Conservation (phyloP, 2,888 invertebrate species). For the Xestia c-nigrum region DNA sequence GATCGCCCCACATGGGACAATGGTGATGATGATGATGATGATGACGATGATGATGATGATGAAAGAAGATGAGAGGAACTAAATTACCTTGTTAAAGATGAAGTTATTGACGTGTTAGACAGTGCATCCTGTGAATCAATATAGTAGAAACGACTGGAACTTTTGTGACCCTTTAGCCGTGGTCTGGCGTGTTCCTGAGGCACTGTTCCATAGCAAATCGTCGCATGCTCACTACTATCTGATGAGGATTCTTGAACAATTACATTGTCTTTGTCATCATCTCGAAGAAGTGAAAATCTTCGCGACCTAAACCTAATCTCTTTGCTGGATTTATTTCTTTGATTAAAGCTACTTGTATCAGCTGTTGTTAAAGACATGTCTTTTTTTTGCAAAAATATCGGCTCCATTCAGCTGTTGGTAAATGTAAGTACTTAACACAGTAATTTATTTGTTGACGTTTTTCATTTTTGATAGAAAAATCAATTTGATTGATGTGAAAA, state of each 20-base stretch:
- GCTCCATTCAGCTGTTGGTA: not conserved
- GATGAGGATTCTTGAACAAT: conserved; percentile 43
- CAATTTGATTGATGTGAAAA: conserved; percentile 26
- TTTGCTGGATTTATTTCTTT: not conserved
- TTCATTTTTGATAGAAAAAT: conserved; percentile 18
- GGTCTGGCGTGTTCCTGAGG: conserved; percentile 67
- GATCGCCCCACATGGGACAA: no score
- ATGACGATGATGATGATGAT: no score
- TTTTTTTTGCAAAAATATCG: not conserved
- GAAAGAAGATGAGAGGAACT: no score
- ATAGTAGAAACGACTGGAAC: not conserved
- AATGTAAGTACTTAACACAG: not conserved
- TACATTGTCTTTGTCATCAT: not conserved
- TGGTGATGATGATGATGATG: no score
- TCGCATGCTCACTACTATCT: conserved; percentile 33
- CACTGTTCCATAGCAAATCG: conserved; percentile 13
- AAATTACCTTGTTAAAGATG: conserved; percentile 68
- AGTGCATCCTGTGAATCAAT: conserved; percentile 23
- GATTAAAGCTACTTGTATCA: no score
- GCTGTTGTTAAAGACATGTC: not conserved
- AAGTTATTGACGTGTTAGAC: conserved; percentile 61
- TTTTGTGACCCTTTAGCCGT: conserved; percentile 8
- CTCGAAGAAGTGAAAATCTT: no score
- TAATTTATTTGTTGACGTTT: conserved; percentile 31
- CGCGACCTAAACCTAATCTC: not conserved